Evolutionary conservation across 2,888 invertebrate genomes (phyloP).

Genomic region (Trileptium ribeirensis): DNA sequence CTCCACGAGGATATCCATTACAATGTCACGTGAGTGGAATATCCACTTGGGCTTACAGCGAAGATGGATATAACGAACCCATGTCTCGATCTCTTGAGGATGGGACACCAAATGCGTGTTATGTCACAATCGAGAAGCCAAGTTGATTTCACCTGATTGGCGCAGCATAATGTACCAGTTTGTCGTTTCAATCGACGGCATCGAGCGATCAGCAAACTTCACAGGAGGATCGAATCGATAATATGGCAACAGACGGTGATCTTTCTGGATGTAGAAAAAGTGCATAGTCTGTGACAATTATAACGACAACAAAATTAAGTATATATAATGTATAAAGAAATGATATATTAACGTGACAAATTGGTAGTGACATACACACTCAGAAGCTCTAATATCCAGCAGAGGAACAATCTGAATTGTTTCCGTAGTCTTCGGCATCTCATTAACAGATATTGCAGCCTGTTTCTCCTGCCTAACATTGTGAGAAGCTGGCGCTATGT

Average conservation of each 20-base stretch:
- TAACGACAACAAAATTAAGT: background rate
- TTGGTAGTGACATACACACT: background rate
- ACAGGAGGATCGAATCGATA: background rate
- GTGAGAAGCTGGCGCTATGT: no score
- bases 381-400: background rate
- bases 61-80: background rate
- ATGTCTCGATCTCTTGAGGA: background rate
- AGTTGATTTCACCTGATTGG: background rate
- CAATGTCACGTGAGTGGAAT: background rate
- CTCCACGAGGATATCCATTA: background rate
- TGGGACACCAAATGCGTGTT: background rate
- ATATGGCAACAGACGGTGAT: background rate
- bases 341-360: background rate
- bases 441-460: no score
- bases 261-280: background rate
- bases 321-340: background rate
- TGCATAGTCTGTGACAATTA: background rate
- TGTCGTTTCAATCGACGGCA: background rate
- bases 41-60: background rate
- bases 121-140: background rate
- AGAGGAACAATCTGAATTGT: no score
- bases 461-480: no score
- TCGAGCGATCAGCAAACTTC: background rate
- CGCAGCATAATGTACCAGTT: background rate
- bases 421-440: no score